A percentile compares a stretch with the other conserved stretches of the same genome.
phyloP scores from a whole-genome alignment of 2,888 invertebrate genomes.

The Orthosia gracilis region DNA sequence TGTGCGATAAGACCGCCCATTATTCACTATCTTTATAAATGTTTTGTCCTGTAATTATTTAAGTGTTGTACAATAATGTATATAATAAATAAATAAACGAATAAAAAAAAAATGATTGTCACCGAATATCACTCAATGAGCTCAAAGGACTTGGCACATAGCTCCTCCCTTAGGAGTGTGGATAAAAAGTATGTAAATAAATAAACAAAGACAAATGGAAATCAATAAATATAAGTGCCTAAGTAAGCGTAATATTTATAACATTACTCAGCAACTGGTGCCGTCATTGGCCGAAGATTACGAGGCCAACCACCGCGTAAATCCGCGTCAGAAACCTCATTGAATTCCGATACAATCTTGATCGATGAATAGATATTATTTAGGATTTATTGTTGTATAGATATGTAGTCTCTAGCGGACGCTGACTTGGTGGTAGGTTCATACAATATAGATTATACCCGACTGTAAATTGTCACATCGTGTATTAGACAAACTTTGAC shows the following conservation, averaged over 20 bases:
- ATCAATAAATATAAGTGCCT: not conserved
- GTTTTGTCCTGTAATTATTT: too few species aligned
- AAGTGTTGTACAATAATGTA: too few species aligned
- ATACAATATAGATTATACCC: too few species aligned
- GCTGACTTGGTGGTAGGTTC: conserved; percentile 32
- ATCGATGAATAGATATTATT: conserved; percentile 44
- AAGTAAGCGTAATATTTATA: conserved; percentile 17
- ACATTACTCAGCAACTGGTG: conserved; percentile 48
- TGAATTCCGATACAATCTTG: conserved; percentile 58
- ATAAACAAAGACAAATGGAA: conserved; percentile 16
- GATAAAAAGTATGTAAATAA: not conserved
- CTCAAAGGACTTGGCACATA: too few species aligned
- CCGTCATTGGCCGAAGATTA: conserved; percentile 66
- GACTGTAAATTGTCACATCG: too few species aligned
- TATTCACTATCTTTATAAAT: too few species aligned
- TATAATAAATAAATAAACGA: too few species aligned
- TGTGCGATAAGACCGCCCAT: too few species aligned
- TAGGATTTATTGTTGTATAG: conserved; percentile 25
- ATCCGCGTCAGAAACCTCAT: conserved; percentile 60
- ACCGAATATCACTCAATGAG: too few species aligned
- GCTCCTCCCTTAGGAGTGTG: too few species aligned
- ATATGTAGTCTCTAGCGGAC: conserved; percentile 34
- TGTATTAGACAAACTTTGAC: too few species aligned
- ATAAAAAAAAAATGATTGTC: too few species aligned
- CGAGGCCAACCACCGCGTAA: conserved; percentile 70